Base-by-base conservation (phyloP, 1,140 invertebrate genomes). In the Ptiloglossa arizonensis region DNA sequence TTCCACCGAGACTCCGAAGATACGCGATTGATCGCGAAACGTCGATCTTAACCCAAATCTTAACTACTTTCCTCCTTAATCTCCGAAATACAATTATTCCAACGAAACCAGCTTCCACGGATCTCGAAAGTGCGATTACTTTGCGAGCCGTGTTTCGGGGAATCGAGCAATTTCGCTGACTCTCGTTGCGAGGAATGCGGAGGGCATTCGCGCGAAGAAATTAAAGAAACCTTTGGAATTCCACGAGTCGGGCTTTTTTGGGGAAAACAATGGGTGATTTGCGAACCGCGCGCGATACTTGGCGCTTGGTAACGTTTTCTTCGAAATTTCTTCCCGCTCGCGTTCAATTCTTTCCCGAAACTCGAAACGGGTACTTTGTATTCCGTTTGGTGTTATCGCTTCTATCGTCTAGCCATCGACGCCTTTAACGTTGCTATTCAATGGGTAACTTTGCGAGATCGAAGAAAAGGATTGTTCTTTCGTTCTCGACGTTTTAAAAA, bases 261-360 rank as follows among this genome's bases (percentile, higher is more conserved):
- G 54, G 32, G 27, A 32, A 57, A 57, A 57, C 54, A 57, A 57
- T 57, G 32, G 54, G 54, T 32, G 24, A 57, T 57, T 57, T 57
- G 17, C 17, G 27, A 24, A 24, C 22, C 1, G 0, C 13, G 24
- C 24, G 13, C 22, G 54, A 15, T 17, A 57, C 54, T 57, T 32
- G 54, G 4, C 54, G 4, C 15, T 2, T 6, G 54, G 13, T 1
- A 17, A 29, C 13, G 24, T 27, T 15, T 56, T 56, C 13, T 13
- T 29, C 13, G 11, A 15, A 2, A 5, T 19, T 27, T 32, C 54
- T n/a, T 5, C 19, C 29, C 17, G 4, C 15, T 32, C 19, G 15
- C 27, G 17, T 19, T 57, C 29, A 5, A 19, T 29, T 57, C 27
- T 32, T 57, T 32, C 1, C 22, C 3, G 1, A 15, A 11, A 13